phyloP scores from a whole-genome alignment of 2,113 vertebrate genomes.

The Varanus salvator region DNA sequence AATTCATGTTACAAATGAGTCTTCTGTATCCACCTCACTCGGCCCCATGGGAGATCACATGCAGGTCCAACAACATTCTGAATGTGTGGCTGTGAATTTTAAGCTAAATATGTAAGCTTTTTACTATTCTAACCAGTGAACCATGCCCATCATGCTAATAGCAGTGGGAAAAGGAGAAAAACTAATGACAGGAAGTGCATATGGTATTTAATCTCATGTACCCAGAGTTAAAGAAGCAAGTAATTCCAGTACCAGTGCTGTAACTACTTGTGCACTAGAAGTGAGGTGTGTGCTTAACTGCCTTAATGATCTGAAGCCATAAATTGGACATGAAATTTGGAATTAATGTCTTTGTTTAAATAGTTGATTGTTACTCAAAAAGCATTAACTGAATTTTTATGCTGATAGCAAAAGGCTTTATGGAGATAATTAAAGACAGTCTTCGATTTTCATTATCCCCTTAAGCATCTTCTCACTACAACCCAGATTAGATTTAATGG shows the following conservation, averaged over 20 bases:
- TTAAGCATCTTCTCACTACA: constrained; percentile 63
- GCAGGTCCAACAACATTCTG: background rate
- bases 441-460: constrained; percentile 72
- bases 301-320: constrained; percentile 27
- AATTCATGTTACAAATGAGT: too few relatives aligned
- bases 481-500: constrained; percentile 72
- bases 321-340: constrained; percentile 46
- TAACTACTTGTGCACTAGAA: background rate
- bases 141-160: background rate
- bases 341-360: constrained; percentile 53
- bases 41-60: background rate
- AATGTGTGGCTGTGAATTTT: background rate
- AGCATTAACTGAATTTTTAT: constrained; percentile 59
- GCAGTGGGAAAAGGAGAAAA: background rate
- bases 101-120: background rate
- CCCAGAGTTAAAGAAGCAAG: background rate
- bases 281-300: constrained; percentile 17
- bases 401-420: constrained; percentile 64
- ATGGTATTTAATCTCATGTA: background rate
- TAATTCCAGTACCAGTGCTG: background rate
- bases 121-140: background rate
- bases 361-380: constrained; percentile 60
- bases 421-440: constrained; percentile 75
- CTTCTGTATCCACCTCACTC: background rate
- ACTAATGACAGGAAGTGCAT: background rate